These are phyloP conservation scores for Argyrosomus japonicus DNA, from an alignment of 2,113 vertebrate genomes.

Conservation along the genomic window DNA sequence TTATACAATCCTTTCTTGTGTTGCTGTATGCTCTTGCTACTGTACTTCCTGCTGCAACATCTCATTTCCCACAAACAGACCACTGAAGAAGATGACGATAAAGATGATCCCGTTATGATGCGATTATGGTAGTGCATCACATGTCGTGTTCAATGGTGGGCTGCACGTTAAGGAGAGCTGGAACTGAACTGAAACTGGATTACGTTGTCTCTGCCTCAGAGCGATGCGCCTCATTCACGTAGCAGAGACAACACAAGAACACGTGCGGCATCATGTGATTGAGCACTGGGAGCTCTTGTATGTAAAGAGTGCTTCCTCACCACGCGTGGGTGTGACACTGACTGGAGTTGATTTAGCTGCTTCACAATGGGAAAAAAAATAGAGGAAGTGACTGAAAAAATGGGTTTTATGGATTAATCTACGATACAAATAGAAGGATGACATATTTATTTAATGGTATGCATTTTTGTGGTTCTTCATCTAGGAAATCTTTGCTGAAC, in stretches of 20 bases:
- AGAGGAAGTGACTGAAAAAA: neutral
- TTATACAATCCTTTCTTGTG: neutral
- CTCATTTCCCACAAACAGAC: neutral
- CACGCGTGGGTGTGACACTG: slow-evolving; percentile 27
- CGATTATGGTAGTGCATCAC: neutral
- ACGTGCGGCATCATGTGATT: slow-evolving; percentile 62
- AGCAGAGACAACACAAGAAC: slow-evolving; percentile 42
- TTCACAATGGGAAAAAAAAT: neutral
- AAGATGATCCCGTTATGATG: neutral
- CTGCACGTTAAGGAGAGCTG: neutral
- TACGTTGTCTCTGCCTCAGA: neutral
- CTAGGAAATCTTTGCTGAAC: neutral
- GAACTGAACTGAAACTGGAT: slow-evolving; percentile 14
- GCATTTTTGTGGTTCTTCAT: neutral
- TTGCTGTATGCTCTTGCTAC: neutral
- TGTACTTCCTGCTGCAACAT: neutral
- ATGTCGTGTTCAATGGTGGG: neutral
- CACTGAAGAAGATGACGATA: neutral
- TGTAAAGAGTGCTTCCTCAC: neutral
- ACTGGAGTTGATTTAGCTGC: neutral
- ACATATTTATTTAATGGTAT: neutral
- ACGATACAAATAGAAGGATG: neutral
- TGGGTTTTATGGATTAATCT: neutral
- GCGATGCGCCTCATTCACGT: neutral
- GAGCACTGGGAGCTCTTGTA: slow-evolving; percentile 21